Percentiles rank a stretch among this genome's conserved stretches.
These are phyloP conservation scores for Zaprionus inermis DNA, from an alignment of 1,140 invertebrate genomes.

Conservation along the genomic window DNA sequence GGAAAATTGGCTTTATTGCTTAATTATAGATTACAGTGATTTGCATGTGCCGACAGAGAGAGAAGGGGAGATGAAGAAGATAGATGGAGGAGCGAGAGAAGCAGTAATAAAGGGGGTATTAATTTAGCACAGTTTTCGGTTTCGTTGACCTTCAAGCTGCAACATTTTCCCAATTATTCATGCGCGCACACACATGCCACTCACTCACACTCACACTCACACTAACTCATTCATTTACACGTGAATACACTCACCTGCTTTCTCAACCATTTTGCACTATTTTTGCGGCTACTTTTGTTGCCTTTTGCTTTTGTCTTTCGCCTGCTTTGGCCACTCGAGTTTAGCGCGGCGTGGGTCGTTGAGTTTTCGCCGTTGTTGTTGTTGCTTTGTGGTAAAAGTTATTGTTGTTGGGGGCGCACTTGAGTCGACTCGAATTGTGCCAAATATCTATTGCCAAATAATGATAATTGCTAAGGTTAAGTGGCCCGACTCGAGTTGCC, in stretches of 20 bases:
- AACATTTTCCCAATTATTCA: constrained; percentile 27
- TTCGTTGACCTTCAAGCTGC: constrained; percentile 52
- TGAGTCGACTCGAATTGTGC: constrained; percentile 59
- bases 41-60: constrained; percentile 4
- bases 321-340: constrained; percentile 52
- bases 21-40: constrained; percentile 1
- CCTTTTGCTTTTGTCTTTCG: constrained; percentile 33
- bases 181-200: not conserved
- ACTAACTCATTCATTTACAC: constrained; percentile 16
- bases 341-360: constrained; percentile 62
- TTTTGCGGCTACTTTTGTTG: constrained; percentile 25
- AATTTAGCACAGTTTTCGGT: constrained; percentile 46
- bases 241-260: constrained; percentile 69
- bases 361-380: constrained; percentile 21
- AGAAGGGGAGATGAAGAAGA: too few species aligned
- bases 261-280: constrained; percentile 74
- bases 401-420: constrained; percentile 49
- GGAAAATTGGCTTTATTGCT: not conserved
- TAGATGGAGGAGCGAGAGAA: not conserved
- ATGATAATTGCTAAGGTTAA: constrained; percentile 81
- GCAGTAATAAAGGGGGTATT: not conserved
- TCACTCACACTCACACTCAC: constrained; percentile 11
- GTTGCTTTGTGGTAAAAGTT: constrained; percentile 61
- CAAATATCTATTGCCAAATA: constrained; percentile 71
- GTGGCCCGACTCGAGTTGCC: constrained; percentile 66